These are phyloP conservation scores for Cuculus canorus DNA, from an alignment of 2,797 vertebrate genomes.

Conservation along the genomic window DNA sequence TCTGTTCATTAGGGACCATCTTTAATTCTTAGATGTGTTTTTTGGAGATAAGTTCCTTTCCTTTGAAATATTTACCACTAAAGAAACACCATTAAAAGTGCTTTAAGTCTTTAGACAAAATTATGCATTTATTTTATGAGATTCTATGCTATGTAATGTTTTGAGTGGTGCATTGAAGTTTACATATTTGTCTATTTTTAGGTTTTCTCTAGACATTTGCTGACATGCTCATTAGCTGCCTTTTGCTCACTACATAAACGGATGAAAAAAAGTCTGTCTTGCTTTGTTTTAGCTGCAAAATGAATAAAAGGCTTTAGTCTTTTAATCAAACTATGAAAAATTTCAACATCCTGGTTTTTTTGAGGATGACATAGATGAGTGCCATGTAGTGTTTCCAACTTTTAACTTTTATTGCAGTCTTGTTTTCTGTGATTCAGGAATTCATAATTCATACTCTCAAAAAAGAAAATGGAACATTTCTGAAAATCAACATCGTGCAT, in stretches of 20 bases:
- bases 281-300: neutral
- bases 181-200: neutral
- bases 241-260: constrained; percentile 31
- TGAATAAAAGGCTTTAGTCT: constrained; percentile 10
- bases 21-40: constrained; percentile 55
- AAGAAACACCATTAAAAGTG: neutral
- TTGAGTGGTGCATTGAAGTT: neutral
- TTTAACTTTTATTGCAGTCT: neutral
- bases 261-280: neutral
- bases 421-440: constrained; percentile 37
- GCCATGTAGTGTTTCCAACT: neutral
- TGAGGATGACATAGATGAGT: constrained; percentile 7
- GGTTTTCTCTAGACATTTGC: constrained; percentile 5
- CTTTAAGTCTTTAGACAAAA: neutral
- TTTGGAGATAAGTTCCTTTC: constrained; percentile 16
- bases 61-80: constrained; percentile 36
- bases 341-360: neutral
- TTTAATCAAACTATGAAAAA: constrained; percentile 44
- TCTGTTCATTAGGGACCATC: constrained; percentile 38
- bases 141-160: neutral
- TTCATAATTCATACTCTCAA: constrained; percentile 27
- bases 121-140: neutral
- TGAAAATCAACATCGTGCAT: constrained; percentile 40
- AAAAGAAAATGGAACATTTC: constrained; percentile 52
- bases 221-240: neutral